Percentiles rank a stretch among this genome's conserved stretches.
Conservation (phyloP, 2,797 vertebrate species). For the Pelobates cultripes region DNA sequence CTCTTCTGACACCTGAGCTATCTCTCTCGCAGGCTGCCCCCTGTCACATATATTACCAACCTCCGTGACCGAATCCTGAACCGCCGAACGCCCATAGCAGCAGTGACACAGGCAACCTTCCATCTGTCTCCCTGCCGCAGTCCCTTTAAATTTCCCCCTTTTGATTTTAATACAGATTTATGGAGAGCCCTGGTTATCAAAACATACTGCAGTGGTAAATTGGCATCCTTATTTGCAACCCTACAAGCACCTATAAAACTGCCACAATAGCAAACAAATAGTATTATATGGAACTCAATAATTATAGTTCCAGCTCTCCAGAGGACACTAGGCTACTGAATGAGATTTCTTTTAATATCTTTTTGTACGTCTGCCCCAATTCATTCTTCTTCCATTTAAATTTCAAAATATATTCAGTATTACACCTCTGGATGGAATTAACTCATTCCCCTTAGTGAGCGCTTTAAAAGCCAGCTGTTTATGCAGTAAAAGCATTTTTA, state of each 20-base stretch:
- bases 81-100: conserved; percentile 5
- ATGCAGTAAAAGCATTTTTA: too few species aligned
- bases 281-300: conserved; percentile 79
- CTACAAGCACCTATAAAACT: conserved; percentile 83
- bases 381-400: conserved; percentile 74
- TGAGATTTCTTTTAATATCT: conserved; percentile 83
- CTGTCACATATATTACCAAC: conserved; percentile 31
- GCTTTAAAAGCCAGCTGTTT: not conserved
- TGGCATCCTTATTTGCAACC: conserved; percentile 79
- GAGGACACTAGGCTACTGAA: conserved; percentile 75
- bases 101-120: conserved; percentile 42
- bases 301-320: conserved; percentile 75
- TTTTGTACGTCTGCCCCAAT: conserved; percentile 75
- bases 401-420: conserved; percentile 63
- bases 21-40: not conserved
- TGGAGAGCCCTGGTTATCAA: conserved; percentile 82
- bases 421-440: not conserved
- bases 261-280: conserved; percentile 78
- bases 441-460: not conserved
- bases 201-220: conserved; percentile 82
- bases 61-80: conserved; percentile 50
- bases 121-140: conserved; percentile 19
- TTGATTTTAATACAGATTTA: conserved; percentile 88
- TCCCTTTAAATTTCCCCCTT: conserved; percentile 75
- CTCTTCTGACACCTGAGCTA: conserved; percentile 16